Percentiles rank a stretch among this genome's conserved stretches.
These are phyloP conservation scores for Tetragonula carbonaria DNA, from an alignment of 2,888 invertebrate species.

Conservation along the genomic window DNA sequence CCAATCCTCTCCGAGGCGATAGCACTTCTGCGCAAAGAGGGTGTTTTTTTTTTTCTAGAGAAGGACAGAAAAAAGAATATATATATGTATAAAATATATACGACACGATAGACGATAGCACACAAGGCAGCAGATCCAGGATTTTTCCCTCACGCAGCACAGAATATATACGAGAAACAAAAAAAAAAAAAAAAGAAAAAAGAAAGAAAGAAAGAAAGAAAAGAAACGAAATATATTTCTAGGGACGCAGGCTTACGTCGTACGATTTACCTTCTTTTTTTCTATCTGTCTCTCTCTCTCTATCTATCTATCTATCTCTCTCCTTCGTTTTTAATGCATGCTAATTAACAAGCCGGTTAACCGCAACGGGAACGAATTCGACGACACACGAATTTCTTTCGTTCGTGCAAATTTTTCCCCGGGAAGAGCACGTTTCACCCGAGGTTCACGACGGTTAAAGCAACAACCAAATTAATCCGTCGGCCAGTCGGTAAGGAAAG, in stretches of 20 bases:
- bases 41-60: constrained; percentile 2
- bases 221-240: constrained; percentile 16
- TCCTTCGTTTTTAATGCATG: constrained; percentile 47
- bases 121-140: constrained; percentile 42
- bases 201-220: not conserved
- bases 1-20: constrained; percentile 41
- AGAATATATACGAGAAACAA: not conserved
- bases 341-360: constrained; percentile 26
- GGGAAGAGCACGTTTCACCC: constrained; percentile 22
- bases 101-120: constrained; percentile 47
- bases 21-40: constrained; percentile 23
- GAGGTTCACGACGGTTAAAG: constrained; percentile 16
- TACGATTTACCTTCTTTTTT: constrained; percentile 34
- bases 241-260: constrained; percentile 40
- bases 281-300: not conserved
- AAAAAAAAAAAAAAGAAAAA: not conserved
- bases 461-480: constrained; percentile 29
- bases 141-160: constrained; percentile 28
- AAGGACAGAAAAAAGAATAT: constrained; percentile 16
- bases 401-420: constrained; percentile 19
- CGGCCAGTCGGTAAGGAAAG: constrained; percentile 47
- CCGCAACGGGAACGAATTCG: constrained; percentile 19
- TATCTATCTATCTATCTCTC: not conserved
- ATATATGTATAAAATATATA: constrained; percentile 23
- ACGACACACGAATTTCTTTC: constrained; percentile 48